Conservation (phyloP, 2,888 invertebrate species). For the Nemurella pictetii region DNA sequence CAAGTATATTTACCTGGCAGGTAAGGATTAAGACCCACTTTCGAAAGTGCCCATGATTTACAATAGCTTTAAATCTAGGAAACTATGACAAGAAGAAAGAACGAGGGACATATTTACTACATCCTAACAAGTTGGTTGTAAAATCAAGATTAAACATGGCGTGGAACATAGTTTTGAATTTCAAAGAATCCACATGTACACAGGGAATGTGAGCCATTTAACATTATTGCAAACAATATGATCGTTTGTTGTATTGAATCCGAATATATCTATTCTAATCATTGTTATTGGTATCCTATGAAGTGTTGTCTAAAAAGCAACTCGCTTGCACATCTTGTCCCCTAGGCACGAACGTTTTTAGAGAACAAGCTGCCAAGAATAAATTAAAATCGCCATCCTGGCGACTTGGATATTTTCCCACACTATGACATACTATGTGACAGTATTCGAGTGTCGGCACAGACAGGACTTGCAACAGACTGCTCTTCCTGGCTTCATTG, state of each 20-base stretch:
- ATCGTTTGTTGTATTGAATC: not conserved
- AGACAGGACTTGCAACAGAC: not conserved
- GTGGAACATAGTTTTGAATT: not conserved
- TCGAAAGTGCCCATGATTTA: not conserved
- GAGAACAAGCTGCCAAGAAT: not conserved
- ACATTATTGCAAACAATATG: not conserved
- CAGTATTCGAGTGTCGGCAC: not conserved
- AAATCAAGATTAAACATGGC: not conserved
- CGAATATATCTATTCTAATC: not conserved
- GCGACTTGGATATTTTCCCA: not conserved
- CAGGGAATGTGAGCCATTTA: not conserved
- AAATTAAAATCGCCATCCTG: not conserved
- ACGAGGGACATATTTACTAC: not conserved
- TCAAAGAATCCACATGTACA: not conserved
- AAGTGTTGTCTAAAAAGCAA: not conserved
- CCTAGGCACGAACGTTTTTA: not conserved
- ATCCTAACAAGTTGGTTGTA: not conserved
- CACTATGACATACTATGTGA: not conserved
- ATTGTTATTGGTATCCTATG: not conserved
- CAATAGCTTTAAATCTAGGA: not conserved
- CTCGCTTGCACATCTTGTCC: not conserved
- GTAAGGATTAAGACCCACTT: not conserved
- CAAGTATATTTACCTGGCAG: not conserved
- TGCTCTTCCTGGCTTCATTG: not conserved
- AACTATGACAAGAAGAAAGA: not conserved